Evolutionary conservation across 2,113 vertebrate species (phyloP), one percentile per base, ranked within the genome.

Genomic region (Delphinus delphis): DNA sequence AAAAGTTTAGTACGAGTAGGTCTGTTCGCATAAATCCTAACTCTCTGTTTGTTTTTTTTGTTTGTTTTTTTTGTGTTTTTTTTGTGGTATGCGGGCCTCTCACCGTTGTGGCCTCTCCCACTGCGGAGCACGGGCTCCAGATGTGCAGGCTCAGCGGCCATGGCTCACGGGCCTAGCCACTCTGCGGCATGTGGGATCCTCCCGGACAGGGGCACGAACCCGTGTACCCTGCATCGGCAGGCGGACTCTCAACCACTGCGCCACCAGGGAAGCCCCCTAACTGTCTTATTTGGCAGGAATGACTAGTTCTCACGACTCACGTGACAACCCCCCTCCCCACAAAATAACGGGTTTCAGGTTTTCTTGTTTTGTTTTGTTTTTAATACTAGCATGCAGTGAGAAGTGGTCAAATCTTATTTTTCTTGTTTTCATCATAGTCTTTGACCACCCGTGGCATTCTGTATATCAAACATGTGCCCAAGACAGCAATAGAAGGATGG

Each of bases 11-110:
- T 71, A 31, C 28, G 36, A 93, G 86, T 79, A 12, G 13, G 38
- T 80, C 83, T 95, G 92, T 80, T 95, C 93, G 93, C 84, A 97
- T 76, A 90, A 97, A 68, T 41, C 41, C 76, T 36, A 23, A n/a
- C 47, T n/a, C n/a, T 86, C 41, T 97, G 44, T 47, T 47, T 47
- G 44, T 2, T 44, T 44, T 9, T 44, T 47, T 47, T 47, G 44
- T 47, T 2, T 47, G 10, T 47, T 44, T 9, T 44, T 44, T 44
- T 44, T 44, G 8, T 44, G 38, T 38, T 5, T 44, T 44, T 44
- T 44, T 44, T 44, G 44, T 7, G 44, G 7, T 44, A 44, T 0
- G 44, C 1, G 7, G 44, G 44, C 44, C 44, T 44, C 44, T 44
- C 44, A 44, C 44, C 6, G 44, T 6, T 44, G 44, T 8, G 44